These are phyloP conservation scores for Trissonchulus latispiculum DNA, from an alignment of 2,888 invertebrate species.

Conservation along the genomic window DNA sequence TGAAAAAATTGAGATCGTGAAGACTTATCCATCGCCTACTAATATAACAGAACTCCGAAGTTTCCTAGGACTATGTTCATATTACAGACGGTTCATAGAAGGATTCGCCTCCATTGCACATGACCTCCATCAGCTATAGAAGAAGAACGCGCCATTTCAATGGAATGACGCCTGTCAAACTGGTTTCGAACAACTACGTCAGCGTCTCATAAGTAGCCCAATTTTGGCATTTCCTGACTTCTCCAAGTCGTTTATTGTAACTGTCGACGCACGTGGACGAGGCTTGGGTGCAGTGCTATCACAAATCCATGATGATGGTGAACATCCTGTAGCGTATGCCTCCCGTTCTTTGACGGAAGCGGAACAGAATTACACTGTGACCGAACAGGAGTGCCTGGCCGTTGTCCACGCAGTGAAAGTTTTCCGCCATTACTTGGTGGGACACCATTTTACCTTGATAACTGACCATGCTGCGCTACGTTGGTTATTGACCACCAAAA, in stretches of 20 bases:
- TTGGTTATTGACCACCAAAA: conserved; percentile 38
- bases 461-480: conserved; percentile 25
- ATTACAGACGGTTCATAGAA: conserved; percentile 3
- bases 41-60: not conserved
- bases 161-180: not conserved
- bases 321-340: too few species aligned
- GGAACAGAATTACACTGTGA: conserved; percentile 30
- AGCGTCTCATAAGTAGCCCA: not conserved
- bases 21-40: not conserved
- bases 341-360: too few species aligned
- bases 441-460: conserved; percentile 15
- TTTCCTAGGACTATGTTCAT: not conserved
- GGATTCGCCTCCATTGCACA: not conserved
- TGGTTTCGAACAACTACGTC: not conserved
- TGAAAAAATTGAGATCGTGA: not conserved
- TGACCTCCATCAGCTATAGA: not conserved
- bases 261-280: too few species aligned
- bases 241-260: conserved; percentile 6
- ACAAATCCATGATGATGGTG: conserved; percentile 26
- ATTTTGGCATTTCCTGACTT: conserved; percentile 18
- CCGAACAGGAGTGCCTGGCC: conserved; percentile 31
- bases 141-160: not conserved
- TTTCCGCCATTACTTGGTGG: conserved; percentile 21
- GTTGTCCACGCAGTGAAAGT: conserved; percentile 27
- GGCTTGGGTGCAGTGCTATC: conserved; percentile 32